phyloP scores from a whole-genome alignment of 2,888 invertebrate species.

The Lochmaea capreae region DNA sequence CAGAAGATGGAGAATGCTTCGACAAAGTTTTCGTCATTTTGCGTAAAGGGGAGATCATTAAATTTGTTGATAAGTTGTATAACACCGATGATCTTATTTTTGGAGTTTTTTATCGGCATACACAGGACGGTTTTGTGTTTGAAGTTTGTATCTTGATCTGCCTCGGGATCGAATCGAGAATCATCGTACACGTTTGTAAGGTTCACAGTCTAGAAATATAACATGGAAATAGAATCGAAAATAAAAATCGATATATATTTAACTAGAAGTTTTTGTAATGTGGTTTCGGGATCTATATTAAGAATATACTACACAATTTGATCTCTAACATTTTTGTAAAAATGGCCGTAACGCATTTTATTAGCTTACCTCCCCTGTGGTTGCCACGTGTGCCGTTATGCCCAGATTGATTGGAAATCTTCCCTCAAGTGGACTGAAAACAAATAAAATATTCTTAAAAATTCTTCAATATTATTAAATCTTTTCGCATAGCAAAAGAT shows the following conservation, averaged over 20 bases:
- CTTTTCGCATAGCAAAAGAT: no score
- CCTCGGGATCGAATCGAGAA: constrained; percentile 86
- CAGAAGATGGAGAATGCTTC: constrained; percentile 98
- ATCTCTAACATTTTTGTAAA: neutral
- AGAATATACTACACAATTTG: neutral
- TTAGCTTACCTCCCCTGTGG: constrained; percentile 88
- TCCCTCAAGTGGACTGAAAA: constrained; percentile 85
- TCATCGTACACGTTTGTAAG: constrained; percentile 92
- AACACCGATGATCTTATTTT: constrained; percentile 92
- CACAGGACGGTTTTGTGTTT: constrained; percentile 91
- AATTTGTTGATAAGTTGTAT: constrained; percentile 94
- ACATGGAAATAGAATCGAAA: neutral
- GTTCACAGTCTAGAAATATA: constrained; percentile 81
- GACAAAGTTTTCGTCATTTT: constrained; percentile 96
- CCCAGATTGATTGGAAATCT: constrained; percentile 96
- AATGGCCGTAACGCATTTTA: no score
- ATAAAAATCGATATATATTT: neutral
- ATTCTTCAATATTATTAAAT: no score
- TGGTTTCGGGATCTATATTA: no score
- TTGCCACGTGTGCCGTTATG: constrained; percentile 94
- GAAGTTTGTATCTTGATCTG: constrained; percentile 86
- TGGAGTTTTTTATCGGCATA: constrained; percentile 96
- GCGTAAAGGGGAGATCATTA: constrained; percentile 89
- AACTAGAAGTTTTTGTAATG: no score
- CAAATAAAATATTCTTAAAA: no score